Conservation (phyloP, 2,113 vertebrate genomes). For the Azemiops feae region DNA sequence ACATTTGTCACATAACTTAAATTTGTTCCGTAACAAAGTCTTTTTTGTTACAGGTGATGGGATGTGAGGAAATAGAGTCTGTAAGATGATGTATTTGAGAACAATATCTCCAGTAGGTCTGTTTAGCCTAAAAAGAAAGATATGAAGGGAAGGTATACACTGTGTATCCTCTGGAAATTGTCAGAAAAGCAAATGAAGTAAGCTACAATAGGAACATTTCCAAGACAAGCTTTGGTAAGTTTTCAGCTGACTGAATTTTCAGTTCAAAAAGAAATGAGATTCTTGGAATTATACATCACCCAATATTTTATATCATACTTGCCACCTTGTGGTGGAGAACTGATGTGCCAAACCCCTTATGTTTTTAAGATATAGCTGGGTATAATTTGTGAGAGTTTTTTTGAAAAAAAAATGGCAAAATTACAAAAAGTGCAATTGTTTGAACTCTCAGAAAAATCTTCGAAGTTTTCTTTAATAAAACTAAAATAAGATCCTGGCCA, state of each 20-base stretch:
- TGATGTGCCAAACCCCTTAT: background rate
- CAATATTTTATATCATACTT: background rate
- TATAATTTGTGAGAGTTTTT: background rate
- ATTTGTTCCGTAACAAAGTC: background rate
- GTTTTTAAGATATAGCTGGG: background rate
- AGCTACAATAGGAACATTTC: background rate
- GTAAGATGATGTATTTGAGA: slow-evolving; percentile 2
- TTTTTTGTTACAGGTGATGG: slow-evolving; percentile 16
- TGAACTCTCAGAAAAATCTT: background rate
- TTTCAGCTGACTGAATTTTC: background rate
- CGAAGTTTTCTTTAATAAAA: background rate
- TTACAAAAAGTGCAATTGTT: background rate
- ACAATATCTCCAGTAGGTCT: background rate
- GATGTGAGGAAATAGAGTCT: slow-evolving; percentile 13
- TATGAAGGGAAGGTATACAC: background rate
- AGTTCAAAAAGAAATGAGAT: background rate
- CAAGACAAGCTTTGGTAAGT: background rate
- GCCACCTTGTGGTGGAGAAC: background rate
- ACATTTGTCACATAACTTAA: background rate
- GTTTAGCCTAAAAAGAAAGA: slow-evolving; percentile 11
- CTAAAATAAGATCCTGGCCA: background rate
- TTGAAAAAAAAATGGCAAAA: background rate
- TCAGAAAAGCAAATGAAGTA: background rate
- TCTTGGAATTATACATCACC: background rate
- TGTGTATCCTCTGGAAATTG: background rate